Conservation (phyloP, 2,888 invertebrate genomes). For the Tridacna gigas region DNA sequence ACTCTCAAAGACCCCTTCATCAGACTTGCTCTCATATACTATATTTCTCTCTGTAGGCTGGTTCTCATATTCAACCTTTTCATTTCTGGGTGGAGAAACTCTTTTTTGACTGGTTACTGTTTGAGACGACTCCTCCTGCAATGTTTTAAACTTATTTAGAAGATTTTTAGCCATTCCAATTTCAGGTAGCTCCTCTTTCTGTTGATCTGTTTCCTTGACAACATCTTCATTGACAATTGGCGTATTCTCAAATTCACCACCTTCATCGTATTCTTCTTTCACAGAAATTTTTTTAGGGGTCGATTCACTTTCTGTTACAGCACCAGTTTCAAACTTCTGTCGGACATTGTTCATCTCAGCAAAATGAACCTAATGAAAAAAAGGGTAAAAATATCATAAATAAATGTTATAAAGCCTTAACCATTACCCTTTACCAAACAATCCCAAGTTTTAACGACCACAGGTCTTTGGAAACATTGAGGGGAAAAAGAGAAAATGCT, state of each 20-base stretch:
- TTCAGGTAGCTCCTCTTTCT: slow-evolving; percentile 69
- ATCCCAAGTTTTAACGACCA: too few species aligned
- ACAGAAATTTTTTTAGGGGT: slow-evolving; percentile 53
- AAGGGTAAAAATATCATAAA: neutral
- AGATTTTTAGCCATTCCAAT: slow-evolving; percentile 70
- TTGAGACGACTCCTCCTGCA: slow-evolving; percentile 56
- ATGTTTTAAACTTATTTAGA: slow-evolving; percentile 64
- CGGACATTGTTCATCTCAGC: slow-evolving; percentile 70
- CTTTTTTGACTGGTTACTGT: slow-evolving; percentile 55
- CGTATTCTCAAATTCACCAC: slow-evolving; percentile 78
- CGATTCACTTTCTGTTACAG: slow-evolving; percentile 30
- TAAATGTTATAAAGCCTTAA: neutral
- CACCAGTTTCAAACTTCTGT: slow-evolving; percentile 69
- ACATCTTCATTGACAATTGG: slow-evolving; percentile 72
- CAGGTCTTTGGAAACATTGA: too few species aligned
- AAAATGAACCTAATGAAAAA: slow-evolving; percentile 66
- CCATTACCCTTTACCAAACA: too few species aligned
- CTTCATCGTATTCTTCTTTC: slow-evolving; percentile 67
- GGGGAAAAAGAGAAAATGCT: too few species aligned
- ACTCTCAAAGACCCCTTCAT: slow-evolving; percentile 78
- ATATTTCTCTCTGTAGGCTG: slow-evolving; percentile 67
- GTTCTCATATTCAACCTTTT: slow-evolving; percentile 71
- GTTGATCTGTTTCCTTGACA: slow-evolving; percentile 62
- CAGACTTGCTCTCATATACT: slow-evolving; percentile 70
- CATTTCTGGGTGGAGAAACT: slow-evolving; percentile 69